Evolutionary conservation across 2,113 vertebrate species (phyloP), one percentile per base, ranked within the genome.

Genomic region (Chaetorhynchus papuensis): DNA sequence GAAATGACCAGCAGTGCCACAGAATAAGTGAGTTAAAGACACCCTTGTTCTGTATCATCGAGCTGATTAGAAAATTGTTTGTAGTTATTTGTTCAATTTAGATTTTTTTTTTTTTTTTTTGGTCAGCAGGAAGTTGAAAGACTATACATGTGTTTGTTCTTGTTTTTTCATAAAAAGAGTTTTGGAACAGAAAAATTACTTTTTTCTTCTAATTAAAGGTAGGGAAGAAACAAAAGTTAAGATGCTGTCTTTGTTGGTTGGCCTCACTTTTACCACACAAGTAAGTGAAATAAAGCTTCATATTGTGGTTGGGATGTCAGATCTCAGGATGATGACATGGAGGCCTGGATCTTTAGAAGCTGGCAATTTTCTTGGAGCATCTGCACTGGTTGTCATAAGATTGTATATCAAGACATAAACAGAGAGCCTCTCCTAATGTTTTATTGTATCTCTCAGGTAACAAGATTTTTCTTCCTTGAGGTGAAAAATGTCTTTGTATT

Each of bases 391-490:
- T 27, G 56, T 45, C 53, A 21, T 75, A 78, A 91, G 74, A 66
- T 41, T 75, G 56, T 66, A 64, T 50, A 89, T 74, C 65, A 45
- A 87, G 72, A 50, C 3, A 0, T 30, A 41, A 66, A 35, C 30
- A 64, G 72, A 82, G 41, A 59, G 35, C 49, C 69, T 95, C 74
- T 96, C 57, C 81, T 56, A 35, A 87, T 82, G 65, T 54, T 94
- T 87, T 95, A 87, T 52, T 84, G 13, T 84, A 41, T 87, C 81
- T 93, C 84, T 89, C 66, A 52, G 70, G 69, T 89, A 93, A 95
- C 35, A 49, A 75, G 64, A n/a, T 71, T 91, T 71, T 82, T 95
- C 78, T 89, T 84, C 60, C 74, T 65, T 44, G 44, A 37, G 68
- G 90, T 89, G 93, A 91, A 84, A 87, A 94, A 91, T 70, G 13